Base-by-base conservation (phyloP, 2,888 invertebrate species). In the Barypeithes pellucidus region DNA sequence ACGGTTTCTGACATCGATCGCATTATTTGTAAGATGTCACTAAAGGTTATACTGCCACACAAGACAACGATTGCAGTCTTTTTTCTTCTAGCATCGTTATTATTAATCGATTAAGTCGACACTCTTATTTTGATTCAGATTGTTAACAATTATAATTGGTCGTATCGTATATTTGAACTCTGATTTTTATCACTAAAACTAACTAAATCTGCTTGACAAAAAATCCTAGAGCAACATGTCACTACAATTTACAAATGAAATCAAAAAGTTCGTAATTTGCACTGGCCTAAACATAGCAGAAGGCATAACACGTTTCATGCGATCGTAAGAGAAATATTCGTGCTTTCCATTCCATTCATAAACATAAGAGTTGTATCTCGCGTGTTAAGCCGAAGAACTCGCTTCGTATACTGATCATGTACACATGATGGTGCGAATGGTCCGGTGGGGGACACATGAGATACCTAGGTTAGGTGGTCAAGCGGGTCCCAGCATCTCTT, bases 371-470 rank as follows among this genome's bases (percentile, higher is more conserved):
- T 78, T 78, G 63, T 73, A 66, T 74, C 72, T 69, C 75, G 85
- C 85, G 86, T 86, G 85, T 82, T 85, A 80, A 82, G 83, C 83
- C 84, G 83, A 84, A 84, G 86, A 85, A 83, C 82, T 83, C 85
- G 84, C 81, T 85, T 84, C 85, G 85, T 85, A 82, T 84, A 86
- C 86, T 86, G 86, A 86, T 85, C 85, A 85, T 84, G 84, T 82
- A 84, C 83, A 84, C 85, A 85, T 85, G 84, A 85, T 84, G 85
- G 84, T 84, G 85, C 85, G 85, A 85, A 82, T 83, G 84, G 82
- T 77, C 81, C 82, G 84, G 85, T 83, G 85, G 86, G 85, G 85
- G 85, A 83, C 72, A 75, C 68, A 75, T 69, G 43, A 67, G 67
- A 50, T 69, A 68, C 63, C 66, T 72, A 59, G 29, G 67, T 60